Evolutionary conservation across 1,140 invertebrate species (phyloP), one percentile per base, ranked within the genome.

Genomic region (Drosophila athabasca): DNA sequence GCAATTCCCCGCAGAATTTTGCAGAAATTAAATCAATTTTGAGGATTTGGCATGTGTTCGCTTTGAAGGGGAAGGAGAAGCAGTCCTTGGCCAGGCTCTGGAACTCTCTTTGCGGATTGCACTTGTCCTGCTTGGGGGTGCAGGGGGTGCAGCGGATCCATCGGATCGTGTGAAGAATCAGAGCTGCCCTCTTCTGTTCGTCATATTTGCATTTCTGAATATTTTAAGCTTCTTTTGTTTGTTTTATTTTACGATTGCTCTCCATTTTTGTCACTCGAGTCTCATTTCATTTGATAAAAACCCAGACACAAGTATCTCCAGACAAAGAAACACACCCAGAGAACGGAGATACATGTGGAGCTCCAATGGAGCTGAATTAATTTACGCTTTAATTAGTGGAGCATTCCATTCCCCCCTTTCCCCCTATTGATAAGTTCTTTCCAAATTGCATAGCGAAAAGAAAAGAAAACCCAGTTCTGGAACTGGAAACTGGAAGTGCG

Each of bases 1-100:
- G 54, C 70, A 62, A 74, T 64, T 57, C 53, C 41, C 62, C 29
- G 62, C 62, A 39, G 11, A 48, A 55, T 74, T 74, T 74, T 76
- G 31, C 31, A 35, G 6, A 68, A 76, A 76, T 76, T 76, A 69
- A 76, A 76, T 69, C 55, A 76, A 76, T 76, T 76, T 76, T 76
- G 68, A 24, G 35, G 7, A 57, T 76, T 76, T 53, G 76, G 41
- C 73, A 76, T 76, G 73, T 62, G 39, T 29, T 39, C 15, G 39
- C 46, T 5, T 26, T 26, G 24, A 26, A 26, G 24, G 24, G 24
- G 24, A 4, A 5, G 24, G 24, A 4, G 24, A 26, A 4, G 17
- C 17, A 19, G 17, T 19, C 17, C 17, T 19, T 19, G 17, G 0
- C 17, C 17, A 19, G 17, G 17, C 11, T 39, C 35, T 39, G 35